phyloP scores from a whole-genome alignment of 1,140 invertebrate species.

The Formica selysi region DNA sequence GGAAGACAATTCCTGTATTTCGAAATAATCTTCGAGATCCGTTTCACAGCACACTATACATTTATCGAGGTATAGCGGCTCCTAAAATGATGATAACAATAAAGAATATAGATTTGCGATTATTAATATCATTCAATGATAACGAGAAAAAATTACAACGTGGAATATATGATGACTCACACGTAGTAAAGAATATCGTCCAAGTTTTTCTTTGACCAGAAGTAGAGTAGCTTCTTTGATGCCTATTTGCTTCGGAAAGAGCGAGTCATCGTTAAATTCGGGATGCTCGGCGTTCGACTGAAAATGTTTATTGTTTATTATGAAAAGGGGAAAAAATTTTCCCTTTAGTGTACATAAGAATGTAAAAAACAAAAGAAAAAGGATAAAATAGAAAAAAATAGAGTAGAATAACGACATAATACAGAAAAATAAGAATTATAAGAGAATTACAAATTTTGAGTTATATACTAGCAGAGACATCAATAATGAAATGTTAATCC shows the following conservation, averaged over 20 bases:
- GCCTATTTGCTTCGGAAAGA: constrained; percentile 90
- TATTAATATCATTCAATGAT: background rate
- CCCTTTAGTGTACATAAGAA: too few relatives aligned
- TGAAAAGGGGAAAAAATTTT: too few relatives aligned
- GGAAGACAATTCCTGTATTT: constrained; percentile 96
- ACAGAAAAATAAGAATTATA: too few relatives aligned
- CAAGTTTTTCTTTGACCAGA: constrained; percentile 95
- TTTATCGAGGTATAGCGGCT: constrained; percentile 95
- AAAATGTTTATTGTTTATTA: constrained; percentile 33
- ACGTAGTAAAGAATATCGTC: constrained; percentile 93
- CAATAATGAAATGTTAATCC: too few relatives aligned
- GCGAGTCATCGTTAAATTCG: constrained; percentile 83
- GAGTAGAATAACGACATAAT: too few relatives aligned
- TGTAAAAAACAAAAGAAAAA: too few relatives aligned
- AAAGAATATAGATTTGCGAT: constrained; percentile 46
- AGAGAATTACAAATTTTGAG: too few relatives aligned
- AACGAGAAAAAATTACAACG: background rate
- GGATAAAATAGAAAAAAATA: too few relatives aligned
- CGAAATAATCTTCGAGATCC: constrained; percentile 97
- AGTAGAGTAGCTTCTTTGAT: constrained; percentile 95
- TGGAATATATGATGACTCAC: constrained; percentile 83
- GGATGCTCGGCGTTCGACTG: constrained; percentile 86
- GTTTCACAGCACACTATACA: constrained; percentile 96
- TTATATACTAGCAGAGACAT: too few relatives aligned
- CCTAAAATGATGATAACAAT: constrained; percentile 85